Percentiles rank a stretch among this genome's conserved stretches.
Evolutionary conservation across 2,888 invertebrate species (phyloP).

Genomic region (Morpho deidamia): DNA sequence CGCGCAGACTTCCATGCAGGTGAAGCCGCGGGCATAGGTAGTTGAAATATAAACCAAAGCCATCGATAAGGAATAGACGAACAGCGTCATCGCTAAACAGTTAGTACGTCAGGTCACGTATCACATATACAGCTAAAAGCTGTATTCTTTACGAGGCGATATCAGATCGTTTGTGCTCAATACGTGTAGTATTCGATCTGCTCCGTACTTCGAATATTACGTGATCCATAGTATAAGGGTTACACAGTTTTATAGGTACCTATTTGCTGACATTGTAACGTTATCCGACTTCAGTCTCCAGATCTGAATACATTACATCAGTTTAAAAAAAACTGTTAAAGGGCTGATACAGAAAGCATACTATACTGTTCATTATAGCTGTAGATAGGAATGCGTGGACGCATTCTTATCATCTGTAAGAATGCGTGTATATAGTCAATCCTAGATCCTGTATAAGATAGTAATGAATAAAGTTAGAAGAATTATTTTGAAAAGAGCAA

Average conservation of each 20-base stretch:
- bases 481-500: too few species aligned
- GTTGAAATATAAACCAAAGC: not conserved
- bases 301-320: too few species aligned
- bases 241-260: not conserved
- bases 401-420: too few species aligned
- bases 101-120: conserved; percentile 33
- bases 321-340: too few species aligned
- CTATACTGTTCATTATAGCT: too few species aligned
- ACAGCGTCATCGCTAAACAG: conserved; percentile 33
- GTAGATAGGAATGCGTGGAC: too few species aligned
- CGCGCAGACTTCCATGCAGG: too few species aligned
- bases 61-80: conserved; percentile 8
- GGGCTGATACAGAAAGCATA: too few species aligned
- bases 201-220: conserved; percentile 42
- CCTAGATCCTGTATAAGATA: too few species aligned
- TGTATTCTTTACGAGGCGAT: conserved; percentile 46
- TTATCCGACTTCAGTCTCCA: too few species aligned
- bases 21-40: too few species aligned
- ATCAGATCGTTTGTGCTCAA: conserved; percentile 33
- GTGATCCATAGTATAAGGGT: conserved; percentile 36
- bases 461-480: too few species aligned
- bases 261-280: not conserved
- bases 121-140: conserved; percentile 46
- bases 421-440: not conserved
- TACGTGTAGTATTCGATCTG: conserved; percentile 31